These are phyloP conservation scores for Urocyon cinereoargenteus DNA, from an alignment of 2,797 vertebrate species.

Conservation along the genomic window DNA sequence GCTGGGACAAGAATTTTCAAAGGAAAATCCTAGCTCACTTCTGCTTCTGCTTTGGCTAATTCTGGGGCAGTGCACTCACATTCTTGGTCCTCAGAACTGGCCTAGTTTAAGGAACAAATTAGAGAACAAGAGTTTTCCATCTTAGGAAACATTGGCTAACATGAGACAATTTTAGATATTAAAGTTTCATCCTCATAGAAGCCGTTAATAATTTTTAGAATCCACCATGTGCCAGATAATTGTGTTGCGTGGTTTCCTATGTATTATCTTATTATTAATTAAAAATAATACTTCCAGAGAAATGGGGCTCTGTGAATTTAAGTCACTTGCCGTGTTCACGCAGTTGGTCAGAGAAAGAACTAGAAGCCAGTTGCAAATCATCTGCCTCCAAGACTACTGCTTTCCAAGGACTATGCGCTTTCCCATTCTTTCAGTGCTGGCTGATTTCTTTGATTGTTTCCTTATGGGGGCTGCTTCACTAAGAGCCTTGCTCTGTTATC, in stretches of 20 bases:
- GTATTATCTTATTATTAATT: constrained; percentile 4
- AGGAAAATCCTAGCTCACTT: constrained; percentile 41
- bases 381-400: not conserved
- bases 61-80: not conserved
- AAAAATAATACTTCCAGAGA: constrained; percentile 37
- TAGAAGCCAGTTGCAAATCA: not conserved
- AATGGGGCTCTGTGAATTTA: not conserved
- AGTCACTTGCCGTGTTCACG: not conserved
- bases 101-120: constrained; percentile 68
- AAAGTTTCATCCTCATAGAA: not conserved
- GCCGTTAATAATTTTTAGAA: constrained; percentile 32
- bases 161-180: constrained; percentile 15
- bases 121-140: constrained; percentile 42
- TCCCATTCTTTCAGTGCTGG: not conserved
- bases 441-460: constrained; percentile 11
- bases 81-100: not conserved
- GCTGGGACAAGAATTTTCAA: constrained; percentile 32
- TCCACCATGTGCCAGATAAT: not conserved
- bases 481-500: not conserved
- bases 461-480: not conserved
- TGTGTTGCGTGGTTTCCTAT: not conserved
- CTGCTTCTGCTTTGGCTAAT: constrained; percentile 29
- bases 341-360: not conserved
- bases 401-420: not conserved
- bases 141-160: not conserved